These are phyloP conservation scores for Cheilosia impressa DNA, from an alignment of 2,888 invertebrate species.

Conservation along the genomic window DNA sequence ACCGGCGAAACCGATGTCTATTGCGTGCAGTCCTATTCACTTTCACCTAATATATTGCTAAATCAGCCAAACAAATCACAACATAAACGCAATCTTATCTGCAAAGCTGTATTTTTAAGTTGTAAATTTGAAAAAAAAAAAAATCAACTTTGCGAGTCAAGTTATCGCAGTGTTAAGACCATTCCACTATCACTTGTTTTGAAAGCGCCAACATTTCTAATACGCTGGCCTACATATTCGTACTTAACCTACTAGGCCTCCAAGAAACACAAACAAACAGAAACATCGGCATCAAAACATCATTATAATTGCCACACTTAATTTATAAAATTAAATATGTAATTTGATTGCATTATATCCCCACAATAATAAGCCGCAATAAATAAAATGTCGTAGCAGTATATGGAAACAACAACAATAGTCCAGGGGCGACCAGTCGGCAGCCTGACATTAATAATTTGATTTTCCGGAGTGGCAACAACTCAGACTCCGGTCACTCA, in stretches of 20 bases:
- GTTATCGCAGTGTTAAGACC: slow-evolving; percentile 5
- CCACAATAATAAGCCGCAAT: slow-evolving; percentile 55
- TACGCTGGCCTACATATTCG: slow-evolving; percentile 24
- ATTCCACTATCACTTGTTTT: neutral
- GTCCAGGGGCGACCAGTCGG: slow-evolving; percentile 74
- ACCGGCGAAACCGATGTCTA: slow-evolving; percentile 30
- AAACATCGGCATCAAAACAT: slow-evolving; percentile 28
- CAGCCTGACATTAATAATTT: slow-evolving; percentile 73
- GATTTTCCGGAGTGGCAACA: slow-evolving; percentile 75
- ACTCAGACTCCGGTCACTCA: slow-evolving; percentile 68
- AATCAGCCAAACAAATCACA: neutral
- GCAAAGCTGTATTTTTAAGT: neutral
- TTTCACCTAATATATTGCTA: slow-evolving; percentile 2
- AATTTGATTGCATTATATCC: slow-evolving; percentile 69
- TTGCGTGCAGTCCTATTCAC: slow-evolving; percentile 8
- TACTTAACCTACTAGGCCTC: slow-evolving; percentile 28
- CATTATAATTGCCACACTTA: slow-evolving; percentile 57
- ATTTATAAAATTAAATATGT: slow-evolving; percentile 57
- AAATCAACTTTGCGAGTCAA: neutral
- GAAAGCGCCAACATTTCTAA: slow-evolving; percentile 4
- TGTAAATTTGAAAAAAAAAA: neutral
- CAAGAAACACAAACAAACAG: neutral
- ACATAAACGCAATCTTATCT: slow-evolving; percentile 18
- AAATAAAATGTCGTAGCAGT: slow-evolving; percentile 14
- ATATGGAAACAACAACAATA: slow-evolving; percentile 49